Conservation (phyloP, 35 echinoderm and acorn worm genomes). For the Apostichopus californicus region DNA sequence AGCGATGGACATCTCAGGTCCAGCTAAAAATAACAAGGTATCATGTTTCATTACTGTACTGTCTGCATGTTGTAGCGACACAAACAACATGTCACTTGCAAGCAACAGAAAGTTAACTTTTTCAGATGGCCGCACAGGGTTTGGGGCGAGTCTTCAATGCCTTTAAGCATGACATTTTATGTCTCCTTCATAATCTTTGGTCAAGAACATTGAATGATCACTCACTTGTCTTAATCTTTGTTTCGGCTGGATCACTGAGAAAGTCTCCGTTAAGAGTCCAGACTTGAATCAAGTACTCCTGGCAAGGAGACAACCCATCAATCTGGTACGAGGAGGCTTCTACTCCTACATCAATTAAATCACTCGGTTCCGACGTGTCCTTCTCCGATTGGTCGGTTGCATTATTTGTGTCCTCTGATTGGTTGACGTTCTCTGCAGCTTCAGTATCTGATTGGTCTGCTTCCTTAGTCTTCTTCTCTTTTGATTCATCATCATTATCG, state of each 20-base stretch:
- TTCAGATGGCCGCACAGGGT: too few species aligned
- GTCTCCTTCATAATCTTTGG: too few species aligned
- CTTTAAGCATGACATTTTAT: too few species aligned
- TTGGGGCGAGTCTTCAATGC: too few species aligned
- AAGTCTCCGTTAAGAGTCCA: constrained; percentile 57
- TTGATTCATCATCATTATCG: constrained; percentile 20
- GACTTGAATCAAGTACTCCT: constrained; percentile 64
- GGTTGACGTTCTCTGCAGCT: not conserved
- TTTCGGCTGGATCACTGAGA: constrained; percentile 59
- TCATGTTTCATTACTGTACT: too few species aligned
- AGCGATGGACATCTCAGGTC: too few species aligned
- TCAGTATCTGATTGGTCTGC: constrained; percentile 3
- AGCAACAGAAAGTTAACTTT: too few species aligned
- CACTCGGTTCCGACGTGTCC: constrained; percentile 1
- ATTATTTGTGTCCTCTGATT: constrained; percentile 32
- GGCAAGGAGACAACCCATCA: constrained; percentile 60
- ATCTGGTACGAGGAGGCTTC: constrained; percentile 61
- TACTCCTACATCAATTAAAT: constrained; percentile 60
- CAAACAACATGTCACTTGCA: too few species aligned
- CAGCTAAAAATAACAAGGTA: too few species aligned
- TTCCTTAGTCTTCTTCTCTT: constrained; percentile 4
- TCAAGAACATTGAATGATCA: not conserved
- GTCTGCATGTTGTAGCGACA: too few species aligned
- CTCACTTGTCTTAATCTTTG: constrained; percentile 83
- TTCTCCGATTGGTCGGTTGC: not conserved